Base-by-base conservation (phyloP, 2,888 invertebrate species). In the Branchipolynoe longqiensis region DNA sequence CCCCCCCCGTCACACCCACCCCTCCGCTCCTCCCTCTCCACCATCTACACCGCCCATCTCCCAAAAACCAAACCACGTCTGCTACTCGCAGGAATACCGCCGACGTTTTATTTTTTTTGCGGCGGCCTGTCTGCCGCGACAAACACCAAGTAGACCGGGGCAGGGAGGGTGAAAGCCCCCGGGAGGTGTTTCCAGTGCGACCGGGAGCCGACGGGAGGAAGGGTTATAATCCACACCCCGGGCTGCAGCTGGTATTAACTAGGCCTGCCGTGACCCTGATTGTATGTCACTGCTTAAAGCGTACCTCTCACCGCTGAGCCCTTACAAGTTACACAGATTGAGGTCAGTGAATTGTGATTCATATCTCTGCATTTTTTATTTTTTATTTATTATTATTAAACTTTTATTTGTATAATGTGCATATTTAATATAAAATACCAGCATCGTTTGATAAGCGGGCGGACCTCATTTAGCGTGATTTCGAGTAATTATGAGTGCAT, bases 201-300 rank as follows among this genome's bases (percentile, higher is more conserved):
- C 8, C 18, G 41, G 38, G 41, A 25, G 73, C 25, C 22, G 78
- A 78, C 8, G 12, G 48, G 78, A 41, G 31, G 54, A 48, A 48
- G 78, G 41, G 14, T n/a, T 54, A 48, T 78, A 48, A 78, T 78
- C 78, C 78, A 12, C 25, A 48, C 40, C 78, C 73, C 31, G 28
- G 78, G 31, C n/a, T 78, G 48, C 78, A 78, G 78, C 25, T 78
- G 78, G 78, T 78, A 28, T 78, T 48, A 78, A 78, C 78, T 78
- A 78, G 22, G 18, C 41, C 48, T 14, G 48, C n/a, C 3, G 28
- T 78, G 54, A 78, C 78, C 54, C 78, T 78, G 78, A 78, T 78
- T 78, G 54, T 78, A 78, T 78, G 78, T 78, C 41, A 78, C 41
- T 48, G 48, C 48, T 3, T n/a, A 41, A 78, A 33, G 78, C 33